Base-by-base conservation (phyloP, 2,797 vertebrate genomes). In the Acanthiza pusilla region DNA sequence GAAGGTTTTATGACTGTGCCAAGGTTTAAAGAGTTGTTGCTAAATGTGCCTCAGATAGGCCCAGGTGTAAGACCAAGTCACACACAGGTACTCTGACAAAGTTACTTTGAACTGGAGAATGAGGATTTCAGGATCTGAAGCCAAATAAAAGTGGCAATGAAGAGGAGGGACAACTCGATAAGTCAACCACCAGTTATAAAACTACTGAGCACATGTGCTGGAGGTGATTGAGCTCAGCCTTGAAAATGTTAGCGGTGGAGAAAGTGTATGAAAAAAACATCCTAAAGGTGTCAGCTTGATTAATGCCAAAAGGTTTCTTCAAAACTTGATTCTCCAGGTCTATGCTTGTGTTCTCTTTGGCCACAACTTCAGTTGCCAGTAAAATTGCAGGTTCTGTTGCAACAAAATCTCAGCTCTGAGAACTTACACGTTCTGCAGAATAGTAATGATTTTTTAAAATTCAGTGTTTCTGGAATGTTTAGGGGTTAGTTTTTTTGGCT, bases 1-100 rank as follows among this genome's bases (percentile, higher is more conserved):
- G 60, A 91, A 94, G 36, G 17, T 55, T 96, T 86, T 78, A 85
- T 60, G 53, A 53, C 68, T 79, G 23, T 45, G 85, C n/a, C 23
- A 78, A 51, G 20, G 51, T 55, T 87, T 86, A 66, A 93, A 91
- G 43, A 67, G 20, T 1, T 73, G 25, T 38, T 91, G 38, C 60
- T 82, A 73, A 89, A 76, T 29, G 20, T 15, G 29, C 27, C 63
- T 85, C 53, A 62, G 2, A 63, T 7, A 70, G 30, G 63, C n/a
- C 20, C 51, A 27, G 23, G n/a, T 90, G n/a, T 43, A 7, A 81
- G 58, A 75, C 47, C 14, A 36, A 76, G 60, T 40, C 66, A 75
- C 36, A 25, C 38, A 6, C 1, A 86, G 72, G 25, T 62, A 54
- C 30, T 51, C 43, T 61, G n/a, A 18, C 58, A 78, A 63, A 82